These are phyloP conservation scores for Heliothis subflexa DNA, from an alignment of 1,140 invertebrate species.

Conservation along the genomic window DNA sequence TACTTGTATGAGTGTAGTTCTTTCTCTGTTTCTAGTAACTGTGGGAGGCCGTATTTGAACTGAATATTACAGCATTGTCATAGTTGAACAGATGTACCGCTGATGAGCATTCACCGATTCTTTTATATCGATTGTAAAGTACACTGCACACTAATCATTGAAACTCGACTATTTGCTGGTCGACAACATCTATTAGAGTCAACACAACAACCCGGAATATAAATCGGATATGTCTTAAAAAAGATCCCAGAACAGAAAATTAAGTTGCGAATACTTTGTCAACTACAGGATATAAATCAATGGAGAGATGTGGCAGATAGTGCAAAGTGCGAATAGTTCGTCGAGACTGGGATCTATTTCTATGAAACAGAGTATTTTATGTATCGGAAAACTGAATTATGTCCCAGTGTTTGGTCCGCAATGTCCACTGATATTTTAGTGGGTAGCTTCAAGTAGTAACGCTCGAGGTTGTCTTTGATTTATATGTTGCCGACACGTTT, in stretches of 20 bases:
- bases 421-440: conserved; percentile 65
- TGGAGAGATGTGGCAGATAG: conserved; percentile 62
- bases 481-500: conserved; percentile 79
- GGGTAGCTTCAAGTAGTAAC: conserved; percentile 58
- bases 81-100: no score
- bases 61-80: no score
- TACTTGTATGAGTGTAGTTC: no score
- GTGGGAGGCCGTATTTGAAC: no score
- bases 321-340: conserved; percentile 55
- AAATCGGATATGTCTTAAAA: conserved; percentile 1
- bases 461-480: conserved; percentile 72
- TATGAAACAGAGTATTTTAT: conserved; percentile 64
- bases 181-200: not conserved
- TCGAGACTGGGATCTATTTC: conserved; percentile 61
- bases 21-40: no score
- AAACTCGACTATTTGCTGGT: no score
- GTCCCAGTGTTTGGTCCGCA: conserved; percentile 63
- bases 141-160: no score
- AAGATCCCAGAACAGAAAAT: conserved; percentile 18
- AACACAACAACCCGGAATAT: not conserved
- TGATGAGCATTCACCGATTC: no score
- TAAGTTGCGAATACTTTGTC: conserved; percentile 37
- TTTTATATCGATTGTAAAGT: no score
- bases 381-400: conserved; percentile 67
- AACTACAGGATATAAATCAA: conserved; percentile 61